phyloP scores from a whole-genome alignment of 2,888 invertebrate genomes.

The Seira musarum region DNA sequence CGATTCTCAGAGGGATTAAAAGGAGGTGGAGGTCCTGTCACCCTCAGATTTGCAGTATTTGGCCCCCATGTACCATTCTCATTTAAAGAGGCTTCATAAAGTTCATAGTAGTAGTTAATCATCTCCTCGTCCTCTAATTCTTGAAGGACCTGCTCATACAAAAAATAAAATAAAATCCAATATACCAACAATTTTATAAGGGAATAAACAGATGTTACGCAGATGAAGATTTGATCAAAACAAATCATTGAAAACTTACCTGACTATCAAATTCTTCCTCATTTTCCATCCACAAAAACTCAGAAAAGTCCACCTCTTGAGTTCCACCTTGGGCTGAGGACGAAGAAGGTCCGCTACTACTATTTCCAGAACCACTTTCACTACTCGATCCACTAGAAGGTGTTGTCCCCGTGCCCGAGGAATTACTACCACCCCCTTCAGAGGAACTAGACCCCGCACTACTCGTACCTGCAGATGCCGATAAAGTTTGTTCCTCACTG shows the following conservation, averaged over 20 bases:
- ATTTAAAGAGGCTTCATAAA: conserved; percentile 78
- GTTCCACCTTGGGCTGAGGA: conserved; percentile 26
- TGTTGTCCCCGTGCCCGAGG: conserved; percentile 30
- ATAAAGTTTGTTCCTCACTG: background rate
- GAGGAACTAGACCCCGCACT: conserved; percentile 13
- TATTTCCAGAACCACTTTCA: background rate
- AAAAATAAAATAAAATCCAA: too few species aligned
- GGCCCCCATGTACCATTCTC: conserved; percentile 70
- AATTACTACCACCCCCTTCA: conserved; percentile 14
- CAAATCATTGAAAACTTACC: conserved; percentile 74
- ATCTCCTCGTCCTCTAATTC: conserved; percentile 89
- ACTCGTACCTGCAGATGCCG: conserved; percentile 9
- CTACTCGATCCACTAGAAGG: conserved; percentile 8
- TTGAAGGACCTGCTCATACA: conserved; percentile 81
- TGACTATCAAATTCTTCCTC: conserved; percentile 94
- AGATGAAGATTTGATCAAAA: too few species aligned
- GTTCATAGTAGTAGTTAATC: conserved; percentile 87
- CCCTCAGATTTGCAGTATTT: conserved; percentile 60
- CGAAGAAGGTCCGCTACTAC: background rate
- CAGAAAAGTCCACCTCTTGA: conserved; percentile 82
- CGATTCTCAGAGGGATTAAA: conserved; percentile 27
- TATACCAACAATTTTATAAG: too few species aligned
- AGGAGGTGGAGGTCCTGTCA: conserved; percentile 60
- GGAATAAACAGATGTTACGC: too few species aligned
- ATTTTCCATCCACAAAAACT: conserved; percentile 96